A percentile compares a stretch with the other conserved stretches of the same genome.
phyloP scores from a whole-genome alignment of 1,140 invertebrate genomes.

The Danaus plexippus region DNA sequence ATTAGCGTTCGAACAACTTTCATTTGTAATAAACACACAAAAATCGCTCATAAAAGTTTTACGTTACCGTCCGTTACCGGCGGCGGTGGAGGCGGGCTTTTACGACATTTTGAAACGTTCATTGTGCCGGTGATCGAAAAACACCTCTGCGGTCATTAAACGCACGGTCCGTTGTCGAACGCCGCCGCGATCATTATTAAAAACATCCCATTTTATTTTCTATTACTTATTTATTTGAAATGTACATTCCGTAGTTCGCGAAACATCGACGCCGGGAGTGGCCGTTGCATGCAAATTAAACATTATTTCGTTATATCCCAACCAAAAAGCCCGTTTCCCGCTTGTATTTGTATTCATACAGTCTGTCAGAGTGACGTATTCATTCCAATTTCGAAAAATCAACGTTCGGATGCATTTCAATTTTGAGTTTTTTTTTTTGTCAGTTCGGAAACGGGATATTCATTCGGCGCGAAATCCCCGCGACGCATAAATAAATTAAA shows the following conservation, averaged over 20 bases:
- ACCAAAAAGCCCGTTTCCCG: conserved; percentile 9
- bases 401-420: conserved; percentile 30
- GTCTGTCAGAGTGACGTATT: conserved; percentile 31
- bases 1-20: conserved; percentile 58
- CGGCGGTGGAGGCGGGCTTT: conserved; percentile 20
- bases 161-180: conserved; percentile 13
- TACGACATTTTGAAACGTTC: conserved; percentile 37
- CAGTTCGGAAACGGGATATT: conserved; percentile 41
- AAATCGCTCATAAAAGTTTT: conserved; percentile 41
- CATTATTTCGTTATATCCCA: conserved; percentile 8
- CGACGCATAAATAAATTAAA: conserved; percentile 58
- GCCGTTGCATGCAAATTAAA: conserved; percentile 10
- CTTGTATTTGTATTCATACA: conserved; percentile 23
- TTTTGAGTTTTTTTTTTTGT: conserved; percentile 34
- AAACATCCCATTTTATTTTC: no score
- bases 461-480: conserved; percentile 43
- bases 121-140: conserved; percentile 50
- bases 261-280: no score
- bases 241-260: no score
- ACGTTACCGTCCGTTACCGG: conserved; percentile 28
- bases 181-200: neutral
- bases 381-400: conserved; percentile 44
- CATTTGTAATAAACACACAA: conserved; percentile 48
- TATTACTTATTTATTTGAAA: no score
- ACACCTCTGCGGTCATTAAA: conserved; percentile 29